Base-by-base conservation (phyloP, 2,888 invertebrate genomes). In the Dascillus cervinus region DNA sequence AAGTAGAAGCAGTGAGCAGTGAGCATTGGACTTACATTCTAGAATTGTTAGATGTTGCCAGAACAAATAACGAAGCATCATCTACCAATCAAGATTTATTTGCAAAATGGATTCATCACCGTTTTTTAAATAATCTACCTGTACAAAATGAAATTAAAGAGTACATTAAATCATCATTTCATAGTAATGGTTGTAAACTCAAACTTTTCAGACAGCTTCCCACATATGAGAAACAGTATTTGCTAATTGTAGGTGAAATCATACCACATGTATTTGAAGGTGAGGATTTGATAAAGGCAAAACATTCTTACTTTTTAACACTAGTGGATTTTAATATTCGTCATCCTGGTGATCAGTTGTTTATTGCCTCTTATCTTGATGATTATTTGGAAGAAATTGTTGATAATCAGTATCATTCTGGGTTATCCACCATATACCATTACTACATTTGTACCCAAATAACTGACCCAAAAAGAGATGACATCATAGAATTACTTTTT, bases 31-130 rank as follows among this genome's bases (percentile, higher is more conserved):
- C 19, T 1, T 11, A n/a, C 9, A 4, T 39, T 6, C 23, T 17
- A 11, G 26, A 29, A 14, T 10, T 26, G 2, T 6, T 25, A 4
- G 13, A 10, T 13, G 26, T 27, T 11, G 4, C 33, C 10, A 8
- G 20, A n/a, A 14, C 31, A 3, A 38, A 38, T 11, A 10, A 24
- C n/a, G 38, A 38, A 34, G n/a, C 6, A n/a, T 34, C 28, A 14
- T 13, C 14, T 28, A 3, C 12, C n/a, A 3, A n/a, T 2, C 5
- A 21, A 4, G 14, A 25, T 20, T 34, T 38, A 11, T 2, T 13
- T 2, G 15, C 21, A 10, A 13, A 28, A 2, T 38, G 12, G 11
- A 31, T 38, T 13, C 20, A 13, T 10, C 24, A 31, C 11, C 24
- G 12, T 3, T 22, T 34, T 14, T 23, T 19, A n/a, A 27, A 21